A percentile compares a stretch with the other conserved stretches of the same genome.
Evolutionary conservation across 2,888 invertebrate species (phyloP).

Genomic region (Athalia rosae): DNA sequence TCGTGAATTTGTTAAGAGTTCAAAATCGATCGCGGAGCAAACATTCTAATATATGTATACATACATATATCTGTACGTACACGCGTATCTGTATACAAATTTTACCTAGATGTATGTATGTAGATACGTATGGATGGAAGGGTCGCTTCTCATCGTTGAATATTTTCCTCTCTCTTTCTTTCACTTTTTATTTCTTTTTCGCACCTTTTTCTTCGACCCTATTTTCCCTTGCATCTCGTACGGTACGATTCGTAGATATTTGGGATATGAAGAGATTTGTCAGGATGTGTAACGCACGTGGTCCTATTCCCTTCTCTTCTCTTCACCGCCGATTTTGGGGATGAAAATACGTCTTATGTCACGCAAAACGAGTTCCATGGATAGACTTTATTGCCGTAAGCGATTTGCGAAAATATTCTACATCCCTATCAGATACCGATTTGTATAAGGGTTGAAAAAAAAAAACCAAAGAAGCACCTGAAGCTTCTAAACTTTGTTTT

Average conservation of each 20-base stretch:
- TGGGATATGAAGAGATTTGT: conserved; percentile 18
- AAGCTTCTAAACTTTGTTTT: no score
- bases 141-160: not conserved
- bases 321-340: not conserved
- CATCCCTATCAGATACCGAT: no score
- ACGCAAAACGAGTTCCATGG: no score
- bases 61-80: not conserved
- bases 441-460: no score
- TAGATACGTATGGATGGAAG: not conserved
- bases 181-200: not conserved
- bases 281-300: not conserved
- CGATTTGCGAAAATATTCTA: no score
- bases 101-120: not conserved
- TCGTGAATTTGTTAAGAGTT: conserved; percentile 20
- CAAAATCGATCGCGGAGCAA: conserved; percentile 17
- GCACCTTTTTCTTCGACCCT: not conserved
- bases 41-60: not conserved
- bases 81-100: not conserved
- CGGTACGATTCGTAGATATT: conserved; percentile 4
- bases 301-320: not conserved
- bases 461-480: no score
- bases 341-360: not conserved
- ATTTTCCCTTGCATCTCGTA: not conserved
- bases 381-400: no score
- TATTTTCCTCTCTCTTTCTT: not conserved